Conservation (phyloP, 1,140 invertebrate species). For the Euwallacea fornicatus region DNA sequence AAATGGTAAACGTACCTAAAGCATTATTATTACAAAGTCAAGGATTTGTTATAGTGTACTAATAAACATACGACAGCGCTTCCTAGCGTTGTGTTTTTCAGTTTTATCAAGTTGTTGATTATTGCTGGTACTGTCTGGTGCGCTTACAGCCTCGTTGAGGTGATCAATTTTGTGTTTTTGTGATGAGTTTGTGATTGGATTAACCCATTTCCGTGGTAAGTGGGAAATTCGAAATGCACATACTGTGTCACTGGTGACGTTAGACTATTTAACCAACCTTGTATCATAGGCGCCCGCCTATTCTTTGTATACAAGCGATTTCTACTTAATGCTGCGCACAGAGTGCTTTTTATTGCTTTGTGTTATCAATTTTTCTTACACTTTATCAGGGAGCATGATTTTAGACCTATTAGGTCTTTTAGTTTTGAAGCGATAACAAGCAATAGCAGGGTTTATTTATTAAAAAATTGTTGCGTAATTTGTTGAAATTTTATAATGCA, state of each 20-base stretch:
- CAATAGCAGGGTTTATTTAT: too few species aligned
- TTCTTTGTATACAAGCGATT: too few species aligned
- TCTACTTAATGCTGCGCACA: too few species aligned
- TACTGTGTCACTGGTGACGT: conserved; percentile 6
- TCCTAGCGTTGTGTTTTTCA: conserved; percentile 32
- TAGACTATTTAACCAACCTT: conserved; percentile 7
- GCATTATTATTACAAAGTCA: conserved; percentile 31
- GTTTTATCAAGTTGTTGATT: conserved; percentile 33
- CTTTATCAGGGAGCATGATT: too few species aligned
- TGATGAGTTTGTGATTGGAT: conserved; percentile 19
- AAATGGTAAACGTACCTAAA: conserved; percentile 26
- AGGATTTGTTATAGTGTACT: conserved; percentile 37
- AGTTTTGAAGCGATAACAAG: too few species aligned
- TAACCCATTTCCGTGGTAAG: conserved; percentile 9
- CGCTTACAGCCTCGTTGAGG: not conserved
- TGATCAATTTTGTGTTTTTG: conserved; percentile 17
- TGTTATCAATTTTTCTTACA: too few species aligned
- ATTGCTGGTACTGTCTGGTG: conserved; percentile 6
- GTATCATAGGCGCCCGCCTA: not conserved
- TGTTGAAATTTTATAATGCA: too few species aligned
- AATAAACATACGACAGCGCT: conserved; percentile 32
- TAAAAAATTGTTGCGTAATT: too few species aligned
- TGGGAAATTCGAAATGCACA: conserved; percentile 1
- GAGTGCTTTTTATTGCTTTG: too few species aligned
- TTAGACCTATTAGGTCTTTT: too few species aligned